Base-by-base conservation (phyloP, 2,888 invertebrate genomes). In the Macaria liturata region DNA sequence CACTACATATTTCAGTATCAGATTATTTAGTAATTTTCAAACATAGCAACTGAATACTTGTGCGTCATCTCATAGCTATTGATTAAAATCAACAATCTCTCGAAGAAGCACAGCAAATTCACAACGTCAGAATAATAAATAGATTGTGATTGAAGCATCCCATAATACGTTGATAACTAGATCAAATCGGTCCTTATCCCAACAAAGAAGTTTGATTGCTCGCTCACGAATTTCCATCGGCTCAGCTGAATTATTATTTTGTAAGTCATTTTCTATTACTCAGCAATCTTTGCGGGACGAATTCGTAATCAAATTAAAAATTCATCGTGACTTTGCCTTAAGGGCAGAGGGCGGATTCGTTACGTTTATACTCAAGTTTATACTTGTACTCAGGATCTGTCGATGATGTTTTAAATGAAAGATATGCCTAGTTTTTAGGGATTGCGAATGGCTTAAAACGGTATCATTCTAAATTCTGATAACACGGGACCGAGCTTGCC, bases 251-350 rank as follows among this genome's bases (percentile, higher is more conserved):
- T 54, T 50, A 59, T 52, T 55, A 59, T 56, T 55, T 68, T 64
- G 62, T 54, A 54, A 62, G 67, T 68, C 54, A 64, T 67, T 61
- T 71, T 68, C 65, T 70, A 62, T 74, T 67, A 69, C 68, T 70
- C 69, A 68, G 70, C 67, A 69, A 72, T 76, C 49, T 72, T 67
- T 60, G 62, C 54, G 64, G 61, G 68, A 70, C 72, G 73, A 72
- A 70, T 72, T 77, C 65, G 69, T 76, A 81, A 83, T 83, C 71
- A 78, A 80, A 81, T 83, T 80, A 81, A 77, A 81, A 74, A 77
- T 82, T 84, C 76, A 80, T 81, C 75, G 61, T 68, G 65, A 48
- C 50, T 59, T 64, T 64, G 68, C 64, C 68, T 69, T 68, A 54
- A 65, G 67, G 68, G 51, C 51, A 57, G 37, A 55, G 45, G 47